These are phyloP conservation scores for Chalcis sispes DNA, from an alignment of 2,888 invertebrate genomes.

Conservation along the genomic window DNA sequence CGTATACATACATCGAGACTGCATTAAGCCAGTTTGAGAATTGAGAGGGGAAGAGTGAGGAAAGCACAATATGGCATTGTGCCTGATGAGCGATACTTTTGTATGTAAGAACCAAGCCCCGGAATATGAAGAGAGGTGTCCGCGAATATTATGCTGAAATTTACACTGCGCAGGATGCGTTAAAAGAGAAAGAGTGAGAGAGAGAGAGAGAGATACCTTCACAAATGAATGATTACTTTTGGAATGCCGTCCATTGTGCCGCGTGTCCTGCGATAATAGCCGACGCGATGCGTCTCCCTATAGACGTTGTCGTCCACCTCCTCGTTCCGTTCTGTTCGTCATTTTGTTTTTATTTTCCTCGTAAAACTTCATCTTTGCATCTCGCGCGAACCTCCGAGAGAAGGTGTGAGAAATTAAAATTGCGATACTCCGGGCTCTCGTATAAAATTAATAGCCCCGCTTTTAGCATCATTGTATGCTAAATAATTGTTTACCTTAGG, in stretches of 20 bases:
- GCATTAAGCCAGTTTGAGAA: slow-evolving; percentile 30
- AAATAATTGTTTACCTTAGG: no score
- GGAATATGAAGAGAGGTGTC: not conserved
- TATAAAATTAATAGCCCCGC: no score
- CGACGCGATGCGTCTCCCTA: not conserved
- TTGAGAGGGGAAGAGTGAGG: not conserved
- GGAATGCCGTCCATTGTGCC: not conserved
- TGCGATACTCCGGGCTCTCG: no score
- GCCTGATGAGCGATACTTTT: not conserved
- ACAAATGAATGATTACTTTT: slow-evolving; percentile 25
- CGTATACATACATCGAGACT: no score
- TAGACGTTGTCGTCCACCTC: no score
- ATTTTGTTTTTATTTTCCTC: not conserved
- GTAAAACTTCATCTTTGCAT: no score
- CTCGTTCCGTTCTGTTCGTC: no score
- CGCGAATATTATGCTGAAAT: slow-evolving; percentile 30
- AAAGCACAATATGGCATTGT: slow-evolving; percentile 34
- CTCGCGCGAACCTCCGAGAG: no score
- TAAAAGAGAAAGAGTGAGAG: no score
- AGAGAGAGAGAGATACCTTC: not conserved
- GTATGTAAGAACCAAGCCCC: not conserved
- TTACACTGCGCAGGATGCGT: slow-evolving; percentile 29
- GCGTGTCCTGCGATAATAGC: not conserved
- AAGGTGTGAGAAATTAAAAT: no score
- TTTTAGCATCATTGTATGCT: no score